A percentile compares a stretch with the other conserved stretches of the same genome.
These are phyloP conservation scores for Pangasianodon gigas DNA, from an alignment of 2,113 vertebrate species.

Conservation along the genomic window DNA sequence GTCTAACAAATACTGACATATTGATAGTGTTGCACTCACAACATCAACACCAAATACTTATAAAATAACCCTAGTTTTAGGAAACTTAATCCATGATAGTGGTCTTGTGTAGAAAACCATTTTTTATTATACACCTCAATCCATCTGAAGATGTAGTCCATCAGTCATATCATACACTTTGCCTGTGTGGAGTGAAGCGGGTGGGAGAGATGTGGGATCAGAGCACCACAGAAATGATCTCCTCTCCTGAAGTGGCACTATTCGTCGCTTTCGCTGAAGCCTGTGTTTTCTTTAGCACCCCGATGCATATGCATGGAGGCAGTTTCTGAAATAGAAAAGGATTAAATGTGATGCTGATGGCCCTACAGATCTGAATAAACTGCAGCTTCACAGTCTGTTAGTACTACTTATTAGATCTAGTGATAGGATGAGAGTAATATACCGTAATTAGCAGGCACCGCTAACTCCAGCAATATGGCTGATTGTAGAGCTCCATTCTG, in stretches of 20 bases:
- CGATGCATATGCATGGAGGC: constrained; percentile 23
- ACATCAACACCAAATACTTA: not conserved
- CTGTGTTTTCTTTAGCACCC: constrained; percentile 24
- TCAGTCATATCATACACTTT: not conserved
- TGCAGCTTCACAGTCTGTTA: constrained; percentile 37
- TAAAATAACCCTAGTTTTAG: constrained; percentile 28
- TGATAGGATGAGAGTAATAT: constrained; percentile 32
- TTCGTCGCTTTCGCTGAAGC: constrained; percentile 35
- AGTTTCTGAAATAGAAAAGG: constrained; percentile 34
- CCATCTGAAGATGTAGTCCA: constrained; percentile 15
- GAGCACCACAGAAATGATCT: not conserved
- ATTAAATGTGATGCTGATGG: constrained; percentile 45
- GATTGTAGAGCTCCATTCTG: constrained; percentile 12
- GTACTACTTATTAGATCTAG: constrained; percentile 36
- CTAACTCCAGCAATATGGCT: constrained; percentile 26
- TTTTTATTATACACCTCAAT: not conserved
- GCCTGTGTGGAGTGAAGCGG: not conserved
- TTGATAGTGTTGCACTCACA: not conserved
- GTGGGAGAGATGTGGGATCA: not conserved
- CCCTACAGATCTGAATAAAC: constrained; percentile 18
- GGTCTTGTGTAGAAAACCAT: not conserved
- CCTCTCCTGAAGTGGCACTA: constrained; percentile 27
- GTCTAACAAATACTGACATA: constrained; percentile 13
- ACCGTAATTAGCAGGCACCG: constrained; percentile 2
- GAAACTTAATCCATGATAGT: constrained; percentile 2